phyloP scores from a whole-genome alignment of 2,113 vertebrate genomes.

The Nycticebus coucang region DNA sequence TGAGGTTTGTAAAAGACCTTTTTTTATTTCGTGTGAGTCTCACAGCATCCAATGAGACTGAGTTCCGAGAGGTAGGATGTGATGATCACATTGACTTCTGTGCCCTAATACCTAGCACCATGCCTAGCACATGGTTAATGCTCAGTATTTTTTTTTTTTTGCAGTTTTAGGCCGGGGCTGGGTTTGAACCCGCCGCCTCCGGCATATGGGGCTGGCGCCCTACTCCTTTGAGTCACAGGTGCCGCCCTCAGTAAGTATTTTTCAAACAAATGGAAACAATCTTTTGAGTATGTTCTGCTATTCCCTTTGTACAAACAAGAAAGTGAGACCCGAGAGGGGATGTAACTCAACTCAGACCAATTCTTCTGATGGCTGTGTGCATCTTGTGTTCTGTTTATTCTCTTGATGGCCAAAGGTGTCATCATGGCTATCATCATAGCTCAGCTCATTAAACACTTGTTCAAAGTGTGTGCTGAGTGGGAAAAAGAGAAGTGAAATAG shows the following conservation, averaged over 20 bases:
- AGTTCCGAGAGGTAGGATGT: background rate
- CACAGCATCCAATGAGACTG: background rate
- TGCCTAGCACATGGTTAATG: background rate
- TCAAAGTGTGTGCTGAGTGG: constrained; percentile 37
- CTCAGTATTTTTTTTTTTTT: background rate
- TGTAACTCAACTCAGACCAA: background rate
- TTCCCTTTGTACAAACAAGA: background rate
- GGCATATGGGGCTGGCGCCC: no score
- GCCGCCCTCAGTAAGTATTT: background rate
- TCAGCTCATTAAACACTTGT: constrained; percentile 1
- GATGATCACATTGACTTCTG: background rate
- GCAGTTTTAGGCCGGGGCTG: no score
- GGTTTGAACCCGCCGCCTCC: no score
- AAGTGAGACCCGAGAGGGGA: background rate
- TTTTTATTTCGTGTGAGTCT: background rate
- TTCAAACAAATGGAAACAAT: background rate
- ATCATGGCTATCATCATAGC: background rate
- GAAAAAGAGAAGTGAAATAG: background rate
- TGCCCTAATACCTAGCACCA: background rate
- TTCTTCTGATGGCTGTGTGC: background rate
- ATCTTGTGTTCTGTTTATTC: background rate
- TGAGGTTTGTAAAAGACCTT: constrained; percentile 34
- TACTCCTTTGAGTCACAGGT: no score
- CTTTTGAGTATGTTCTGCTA: background rate
- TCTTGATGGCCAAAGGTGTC: background rate